These are phyloP conservation scores for Physella acuta DNA, from an alignment of 1,140 invertebrate genomes.

Conservation along the genomic window DNA sequence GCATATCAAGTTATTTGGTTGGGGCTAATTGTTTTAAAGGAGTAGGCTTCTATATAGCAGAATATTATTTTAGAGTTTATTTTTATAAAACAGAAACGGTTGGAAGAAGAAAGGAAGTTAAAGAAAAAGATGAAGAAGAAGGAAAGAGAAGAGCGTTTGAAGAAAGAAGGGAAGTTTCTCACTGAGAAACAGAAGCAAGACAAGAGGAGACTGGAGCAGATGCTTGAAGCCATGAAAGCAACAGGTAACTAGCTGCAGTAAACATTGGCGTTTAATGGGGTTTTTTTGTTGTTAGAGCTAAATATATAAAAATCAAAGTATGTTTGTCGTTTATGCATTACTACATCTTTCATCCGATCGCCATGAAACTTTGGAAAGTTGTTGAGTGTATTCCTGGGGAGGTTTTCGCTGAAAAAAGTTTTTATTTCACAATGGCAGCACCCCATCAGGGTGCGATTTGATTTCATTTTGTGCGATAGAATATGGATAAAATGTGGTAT, in stretches of 20 bases:
- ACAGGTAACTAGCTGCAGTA: constrained; percentile 65
- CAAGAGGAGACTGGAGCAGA: constrained; percentile 79
- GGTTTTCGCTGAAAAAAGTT: too few species aligned
- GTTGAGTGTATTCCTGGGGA: too few species aligned
- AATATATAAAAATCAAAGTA: too few species aligned
- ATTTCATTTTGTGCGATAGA: too few species aligned
- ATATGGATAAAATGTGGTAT: too few species aligned
- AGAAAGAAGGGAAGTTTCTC: constrained; percentile 90
- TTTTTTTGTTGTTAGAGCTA: neutral
- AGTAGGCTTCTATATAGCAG: neutral
- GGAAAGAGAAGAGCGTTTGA: constrained; percentile 86
- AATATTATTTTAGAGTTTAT: too few species aligned
- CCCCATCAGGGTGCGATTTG: too few species aligned
- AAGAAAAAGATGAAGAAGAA: constrained; percentile 93
- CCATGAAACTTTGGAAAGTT: too few species aligned
- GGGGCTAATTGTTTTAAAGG: neutral
- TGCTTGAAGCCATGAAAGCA: constrained; percentile 83
- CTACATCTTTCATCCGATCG: too few species aligned
- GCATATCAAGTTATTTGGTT: neutral
- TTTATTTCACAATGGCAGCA: too few species aligned
- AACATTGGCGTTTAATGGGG: neutral
- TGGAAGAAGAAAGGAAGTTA: constrained; percentile 76
- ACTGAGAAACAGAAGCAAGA: constrained; percentile 86
- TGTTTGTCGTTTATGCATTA: too few species aligned
- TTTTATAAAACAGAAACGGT: constrained; percentile 52